Evolutionary conservation across 2,888 invertebrate species (phyloP), one percentile per base, ranked within the genome.

Genomic region (Ischnura elegans): DNA sequence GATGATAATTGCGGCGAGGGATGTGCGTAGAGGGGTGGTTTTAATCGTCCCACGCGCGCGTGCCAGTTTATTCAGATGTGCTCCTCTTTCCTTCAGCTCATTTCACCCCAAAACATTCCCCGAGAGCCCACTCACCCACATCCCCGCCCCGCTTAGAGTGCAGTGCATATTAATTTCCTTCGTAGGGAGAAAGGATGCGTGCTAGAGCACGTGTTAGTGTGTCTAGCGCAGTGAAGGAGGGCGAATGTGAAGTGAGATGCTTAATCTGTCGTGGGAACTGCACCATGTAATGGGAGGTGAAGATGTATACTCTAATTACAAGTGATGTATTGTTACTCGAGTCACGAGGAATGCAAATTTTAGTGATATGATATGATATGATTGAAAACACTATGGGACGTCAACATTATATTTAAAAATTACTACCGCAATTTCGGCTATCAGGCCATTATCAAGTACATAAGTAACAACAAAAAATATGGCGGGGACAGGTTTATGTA

Each of bases 1-100:
- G 90, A 42, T 90, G 90, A 90, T 90, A n/a, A 90, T 55, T 36
- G 43, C 43, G 55, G 66, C 61, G 43, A 66, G 90, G 43, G 90
- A 61, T 90, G 43, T 55, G 36, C 55, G 55, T 42, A 8, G 25
- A 16, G 55, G 90, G 47, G 90, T 66, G 90, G 55, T 61, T 90
- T 90, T 90, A 66, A 90, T 66, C 43, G 61, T 61, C 66, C 66
- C 55, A 43, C 61, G 66, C 61, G 61, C 90, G 61, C 16, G 86
- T 90, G 90, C 43, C 66, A 55, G 21, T 90, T 90, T 61, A 90
- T 45, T 25, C 43, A 45, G 43, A 90, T 90, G 55, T 10, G 61
- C n/a, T 61, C 2, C 55, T 21, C 55, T 21, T 21, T 25, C 61
- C 61, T n/a, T 6, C 25, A 21, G 3, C 61, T 25, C 61, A 61